A percentile compares a stretch with the other conserved stretches of the same genome.
These are phyloP conservation scores for Falco rusticolus DNA, from an alignment of 2,797 vertebrate genomes.

Conservation along the genomic window DNA sequence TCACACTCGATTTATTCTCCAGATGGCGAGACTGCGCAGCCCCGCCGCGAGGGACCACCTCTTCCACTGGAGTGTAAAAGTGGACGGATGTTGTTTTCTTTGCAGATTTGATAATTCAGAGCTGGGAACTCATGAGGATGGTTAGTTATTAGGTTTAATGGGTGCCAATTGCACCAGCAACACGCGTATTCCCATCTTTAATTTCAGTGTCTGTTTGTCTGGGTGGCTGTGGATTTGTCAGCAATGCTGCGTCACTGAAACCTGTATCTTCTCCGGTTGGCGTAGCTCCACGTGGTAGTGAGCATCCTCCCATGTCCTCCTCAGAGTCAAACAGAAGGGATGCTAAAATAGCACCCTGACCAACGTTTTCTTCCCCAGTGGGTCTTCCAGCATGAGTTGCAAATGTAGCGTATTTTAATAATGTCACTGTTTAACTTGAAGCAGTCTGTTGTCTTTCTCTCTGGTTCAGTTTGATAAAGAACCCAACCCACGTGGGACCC, in stretches of 20 bases:
- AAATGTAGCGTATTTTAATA: background rate
- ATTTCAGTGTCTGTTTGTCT: constrained; percentile 61
- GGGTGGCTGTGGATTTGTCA: constrained; percentile 48
- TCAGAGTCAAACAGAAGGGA: constrained; percentile 48
- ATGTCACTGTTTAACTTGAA: background rate
- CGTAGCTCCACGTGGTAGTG: background rate
- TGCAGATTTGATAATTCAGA: constrained; percentile 84
- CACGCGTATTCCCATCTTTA: constrained; percentile 66
- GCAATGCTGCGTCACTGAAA: constrained; percentile 53
- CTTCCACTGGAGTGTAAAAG: constrained; percentile 92
- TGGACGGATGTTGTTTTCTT: constrained; percentile 91
- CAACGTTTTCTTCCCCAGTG: background rate
- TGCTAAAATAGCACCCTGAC: constrained; percentile 63
- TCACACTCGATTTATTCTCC: constrained; percentile 99
- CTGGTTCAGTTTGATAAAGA: background rate
- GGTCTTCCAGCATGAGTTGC: background rate
- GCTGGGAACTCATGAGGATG: constrained; percentile 77
- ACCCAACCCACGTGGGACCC: background rate
- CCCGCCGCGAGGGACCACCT: constrained; percentile 90
- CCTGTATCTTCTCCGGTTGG: constrained; percentile 72
- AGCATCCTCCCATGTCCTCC: constrained; percentile 63
- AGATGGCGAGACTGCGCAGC: constrained; percentile 94
- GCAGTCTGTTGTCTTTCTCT: background rate
- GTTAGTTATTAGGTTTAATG: constrained; percentile 82
- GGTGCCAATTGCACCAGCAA: constrained; percentile 69